These are phyloP conservation scores for Sphyrna mokarran DNA, from an alignment of 2,113 vertebrate genomes.

Conservation along the genomic window DNA sequence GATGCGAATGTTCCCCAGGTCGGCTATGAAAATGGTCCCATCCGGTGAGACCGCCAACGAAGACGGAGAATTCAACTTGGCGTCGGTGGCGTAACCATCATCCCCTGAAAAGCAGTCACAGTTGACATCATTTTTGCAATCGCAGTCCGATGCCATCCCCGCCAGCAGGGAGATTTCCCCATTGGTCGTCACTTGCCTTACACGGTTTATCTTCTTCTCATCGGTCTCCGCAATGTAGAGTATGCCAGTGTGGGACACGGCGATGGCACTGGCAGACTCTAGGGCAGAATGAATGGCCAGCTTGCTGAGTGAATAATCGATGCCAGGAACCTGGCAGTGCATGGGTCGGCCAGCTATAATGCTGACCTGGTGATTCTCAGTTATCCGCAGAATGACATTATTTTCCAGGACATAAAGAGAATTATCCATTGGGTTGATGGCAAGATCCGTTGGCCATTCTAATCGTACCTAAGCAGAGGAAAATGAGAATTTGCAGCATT, in stretches of 20 bases:
- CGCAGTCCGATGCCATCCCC: conserved; percentile 87
- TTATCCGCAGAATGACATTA: conserved; percentile 96
- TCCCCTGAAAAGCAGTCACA: conserved; percentile 97
- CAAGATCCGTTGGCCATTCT: conserved; percentile 96
- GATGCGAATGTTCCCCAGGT: conserved; percentile 96
- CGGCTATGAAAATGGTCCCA: conserved; percentile 89
- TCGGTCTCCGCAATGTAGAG: conserved; percentile 97
- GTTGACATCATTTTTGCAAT: conserved; percentile 98
- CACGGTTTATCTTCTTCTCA: conserved; percentile 96
- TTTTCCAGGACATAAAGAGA: conserved; percentile 96
- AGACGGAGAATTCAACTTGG: conserved; percentile 87
- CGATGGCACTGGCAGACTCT: conserved; percentile 93
- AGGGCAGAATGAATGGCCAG: conserved; percentile 93
- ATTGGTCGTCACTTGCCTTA: conserved; percentile 86
- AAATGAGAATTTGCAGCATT: conserved; percentile 11
- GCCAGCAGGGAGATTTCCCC: conserved; percentile 96
- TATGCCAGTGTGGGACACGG: conserved; percentile 86
- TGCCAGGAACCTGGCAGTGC: conserved; percentile 97
- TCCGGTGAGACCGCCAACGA: conserved; percentile 91
- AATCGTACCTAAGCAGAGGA: conserved; percentile 76
- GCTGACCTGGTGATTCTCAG: conserved; percentile 98
- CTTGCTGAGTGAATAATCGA: conserved; percentile 98
- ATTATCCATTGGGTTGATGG: conserved; percentile 98
- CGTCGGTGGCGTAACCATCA: conserved; percentile 90
- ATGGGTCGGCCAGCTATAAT: conserved; percentile 95